Conservation (phyloP, 2,888 invertebrate genomes). For the Proisotoma minuta region DNA sequence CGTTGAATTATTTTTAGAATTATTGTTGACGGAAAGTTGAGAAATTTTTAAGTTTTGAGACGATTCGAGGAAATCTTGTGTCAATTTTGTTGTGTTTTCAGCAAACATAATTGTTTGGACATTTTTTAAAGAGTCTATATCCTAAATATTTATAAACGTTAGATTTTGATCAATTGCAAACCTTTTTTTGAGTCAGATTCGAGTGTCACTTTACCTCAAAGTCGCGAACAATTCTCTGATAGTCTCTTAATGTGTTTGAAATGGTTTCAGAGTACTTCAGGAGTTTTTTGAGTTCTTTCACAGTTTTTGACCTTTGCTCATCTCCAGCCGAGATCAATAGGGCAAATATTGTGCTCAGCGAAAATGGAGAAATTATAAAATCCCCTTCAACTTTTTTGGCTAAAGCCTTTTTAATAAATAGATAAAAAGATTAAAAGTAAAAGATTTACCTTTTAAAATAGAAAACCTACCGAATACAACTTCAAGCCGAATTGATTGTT, state of each 20-base stretch:
- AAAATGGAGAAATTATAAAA: conserved; percentile 38
- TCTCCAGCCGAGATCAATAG: conserved; percentile 24
- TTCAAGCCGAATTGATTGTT: conserved; percentile 30
- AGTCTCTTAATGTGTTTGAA: conserved; percentile 23
- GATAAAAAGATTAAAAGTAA: background rate
- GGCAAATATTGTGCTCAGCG: conserved; percentile 29
- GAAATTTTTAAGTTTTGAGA: no score
- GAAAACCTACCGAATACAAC: conserved; percentile 28
- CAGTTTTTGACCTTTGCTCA: conserved; percentile 16
- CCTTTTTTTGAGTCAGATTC: no score
- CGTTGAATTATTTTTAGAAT: no score
- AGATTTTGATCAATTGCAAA: no score
- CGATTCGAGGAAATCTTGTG: no score
- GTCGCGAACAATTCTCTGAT: conserved; percentile 21
- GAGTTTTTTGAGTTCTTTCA: conserved; percentile 22
- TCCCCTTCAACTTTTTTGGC: conserved; percentile 28
- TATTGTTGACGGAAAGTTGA: no score
- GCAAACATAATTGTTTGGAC: no score
- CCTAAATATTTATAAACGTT: no score
- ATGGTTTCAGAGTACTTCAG: conserved; percentile 24
- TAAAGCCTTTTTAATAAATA: conserved; percentile 15
- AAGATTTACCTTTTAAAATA: background rate
- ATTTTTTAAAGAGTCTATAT: no score
- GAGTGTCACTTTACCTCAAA: conserved; percentile 18
- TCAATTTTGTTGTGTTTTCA: no score